Conservation (phyloP, 2,888 invertebrate species). For the Gibbula magus region DNA sequence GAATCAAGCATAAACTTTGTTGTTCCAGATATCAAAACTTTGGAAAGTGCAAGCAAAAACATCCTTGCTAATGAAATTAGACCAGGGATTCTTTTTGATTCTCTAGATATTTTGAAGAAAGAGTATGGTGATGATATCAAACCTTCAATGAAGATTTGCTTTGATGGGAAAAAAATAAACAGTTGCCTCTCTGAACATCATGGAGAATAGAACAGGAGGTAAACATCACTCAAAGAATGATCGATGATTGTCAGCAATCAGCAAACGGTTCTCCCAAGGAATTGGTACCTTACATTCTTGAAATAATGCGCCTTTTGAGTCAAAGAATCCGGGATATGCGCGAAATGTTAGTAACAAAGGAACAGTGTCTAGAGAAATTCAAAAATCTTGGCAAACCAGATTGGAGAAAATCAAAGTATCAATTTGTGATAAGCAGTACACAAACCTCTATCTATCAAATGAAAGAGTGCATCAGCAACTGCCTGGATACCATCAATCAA, state of each 20-base stretch:
- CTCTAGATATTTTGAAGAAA: neutral
- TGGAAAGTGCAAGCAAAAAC: neutral
- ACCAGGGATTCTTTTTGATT: neutral
- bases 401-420: no score
- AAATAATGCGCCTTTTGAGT: neutral
- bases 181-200: no score
- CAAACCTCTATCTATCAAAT: no score
- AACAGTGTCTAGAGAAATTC: neutral
- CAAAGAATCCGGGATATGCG: neutral
- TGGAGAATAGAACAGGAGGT: neutral
- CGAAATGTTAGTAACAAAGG: neutral
- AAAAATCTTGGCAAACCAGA: no score
- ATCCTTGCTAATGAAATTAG: neutral
- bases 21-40: conserved; percentile 1
- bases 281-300: neutral
- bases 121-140: neutral
- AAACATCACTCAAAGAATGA: neutral
- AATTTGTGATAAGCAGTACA: no score
- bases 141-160: neutral
- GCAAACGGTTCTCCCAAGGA: neutral
- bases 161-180: conserved; percentile 4
- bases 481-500: neutral
- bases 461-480: no score
- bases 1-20: conserved; percentile 26
- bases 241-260: neutral